Evolutionary conservation across 2,113 vertebrate genomes (phyloP), one percentile per base, ranked within the genome.

Genomic region (Nothoprocta pentlandii): DNA sequence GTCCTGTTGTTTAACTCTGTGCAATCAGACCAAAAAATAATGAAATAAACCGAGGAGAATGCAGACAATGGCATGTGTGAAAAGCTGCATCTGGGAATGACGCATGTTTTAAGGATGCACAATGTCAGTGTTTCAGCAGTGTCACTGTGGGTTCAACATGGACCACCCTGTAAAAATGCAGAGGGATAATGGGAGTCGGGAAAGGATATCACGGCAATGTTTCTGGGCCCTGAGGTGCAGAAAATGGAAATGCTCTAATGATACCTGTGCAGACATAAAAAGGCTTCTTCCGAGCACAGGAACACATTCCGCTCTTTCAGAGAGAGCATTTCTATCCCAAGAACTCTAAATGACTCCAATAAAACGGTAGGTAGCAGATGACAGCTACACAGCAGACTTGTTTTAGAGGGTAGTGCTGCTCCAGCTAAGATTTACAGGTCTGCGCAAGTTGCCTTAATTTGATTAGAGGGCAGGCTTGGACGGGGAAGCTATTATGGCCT

Each of bases 391-490:
- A 3, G 5, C 21, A 3, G 61, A 13, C 34, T 16, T 77, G 0
- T 49, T 95, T 84, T 5, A 73, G 86, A 81, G 28, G 41, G 63
- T 73, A 76, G 83, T 59, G 82, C 82, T 94, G 92, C 53, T 92
- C 61, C 92, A 46, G 85, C 67, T 75, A 62, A 94, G 94, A 93
- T 95, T 92, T 92, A 94, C 81, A 86, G 74, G 21, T 67, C 74
- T 32, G 66, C 49, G 62, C 70, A 77, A 63, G 66, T 70, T 68
- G 26, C 69, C 53, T 66, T 95, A 90, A 94, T 96, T 96, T 94
- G 82, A 95, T 95, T 95, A 95, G 94, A 62, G 58, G 70, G 58
- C 86, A 87, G 94, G 42, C 83, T 82, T n/a, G 59, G 92, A 84
- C 87, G 88, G 90, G 90, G 87, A 93, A 49, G 78, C 92, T 66